A percentile compares a stretch with the other conserved stretches of the same genome.
These are phyloP conservation scores for Onchidella celtica DNA, from an alignment of 2,888 invertebrate genomes.

Conservation along the genomic window DNA sequence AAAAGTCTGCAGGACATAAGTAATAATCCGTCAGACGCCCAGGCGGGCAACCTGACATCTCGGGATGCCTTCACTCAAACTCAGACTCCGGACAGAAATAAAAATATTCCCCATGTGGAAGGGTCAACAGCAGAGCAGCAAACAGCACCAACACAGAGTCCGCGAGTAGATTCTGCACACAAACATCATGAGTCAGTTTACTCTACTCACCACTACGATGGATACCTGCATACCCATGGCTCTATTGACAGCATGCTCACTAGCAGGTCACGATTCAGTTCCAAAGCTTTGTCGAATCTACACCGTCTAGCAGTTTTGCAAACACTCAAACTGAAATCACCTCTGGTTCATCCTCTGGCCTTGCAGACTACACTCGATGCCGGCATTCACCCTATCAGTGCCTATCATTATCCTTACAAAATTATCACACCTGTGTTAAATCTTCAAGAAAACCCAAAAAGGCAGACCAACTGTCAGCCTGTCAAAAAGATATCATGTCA, in stretches of 20 bases:
- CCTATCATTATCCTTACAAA: not conserved
- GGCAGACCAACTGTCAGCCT: not conserved
- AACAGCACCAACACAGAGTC: not conserved
- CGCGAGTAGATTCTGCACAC: not conserved
- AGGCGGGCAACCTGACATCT: not conserved
- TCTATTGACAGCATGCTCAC: too few species aligned
- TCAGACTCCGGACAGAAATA: not conserved
- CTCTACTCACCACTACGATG: not conserved
- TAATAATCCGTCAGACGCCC: not conserved
- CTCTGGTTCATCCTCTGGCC: not conserved
- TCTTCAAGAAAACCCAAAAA: not conserved
- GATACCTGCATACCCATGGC: not conserved
- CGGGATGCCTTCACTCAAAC: not conserved
- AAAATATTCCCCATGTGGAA: too few species aligned
- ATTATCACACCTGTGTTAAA: not conserved
- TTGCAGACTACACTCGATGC: not conserved
- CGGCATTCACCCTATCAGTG: too few species aligned
- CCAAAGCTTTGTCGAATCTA: not conserved
- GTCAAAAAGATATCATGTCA: not conserved
- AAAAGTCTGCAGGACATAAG: not conserved
- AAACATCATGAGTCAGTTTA: too few species aligned
- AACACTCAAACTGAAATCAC: not conserved
- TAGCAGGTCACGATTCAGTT: slow-evolving; percentile 4
- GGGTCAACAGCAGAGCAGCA: not conserved
- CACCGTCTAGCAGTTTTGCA: not conserved